Conservation (phyloP, 1,140 invertebrate species). For the Arctopsyche grandis region DNA sequence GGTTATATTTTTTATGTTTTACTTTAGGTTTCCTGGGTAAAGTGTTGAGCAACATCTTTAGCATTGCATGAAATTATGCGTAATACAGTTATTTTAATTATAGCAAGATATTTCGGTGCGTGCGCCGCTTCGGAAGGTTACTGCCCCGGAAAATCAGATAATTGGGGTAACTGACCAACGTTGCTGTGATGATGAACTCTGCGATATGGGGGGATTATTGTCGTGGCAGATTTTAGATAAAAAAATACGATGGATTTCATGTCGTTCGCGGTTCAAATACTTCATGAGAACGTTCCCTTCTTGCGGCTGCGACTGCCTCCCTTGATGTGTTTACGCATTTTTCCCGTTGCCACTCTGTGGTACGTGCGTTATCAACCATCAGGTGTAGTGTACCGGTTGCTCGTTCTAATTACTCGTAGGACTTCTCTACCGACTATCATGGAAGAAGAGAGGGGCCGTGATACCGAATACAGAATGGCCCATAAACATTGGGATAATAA, state of each 20-base stretch:
- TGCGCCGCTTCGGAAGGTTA: slow-evolving; percentile 1
- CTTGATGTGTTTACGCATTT: not conserved
- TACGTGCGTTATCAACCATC: slow-evolving; percentile 49
- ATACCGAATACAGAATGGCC: too few relatives aligned
- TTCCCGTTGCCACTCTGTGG: slow-evolving; percentile 8
- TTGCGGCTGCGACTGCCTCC: too few relatives aligned
- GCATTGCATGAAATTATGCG: too few relatives aligned
- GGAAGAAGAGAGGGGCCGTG: not conserved
- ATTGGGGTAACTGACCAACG: slow-evolving; percentile 39
- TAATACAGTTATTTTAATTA: not conserved
- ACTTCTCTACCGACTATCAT: not conserved
- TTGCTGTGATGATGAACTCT: not conserved
- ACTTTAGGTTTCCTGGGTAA: too few relatives aligned
- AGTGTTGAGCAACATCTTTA: too few relatives aligned
- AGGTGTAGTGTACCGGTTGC: slow-evolving; percentile 42
- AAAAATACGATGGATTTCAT: not conserved
- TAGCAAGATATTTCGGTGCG: slow-evolving; percentile 7
- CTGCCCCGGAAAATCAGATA: slow-evolving; percentile 29
- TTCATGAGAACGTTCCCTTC: too few relatives aligned
- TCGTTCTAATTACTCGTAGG: slow-evolving; percentile 46
- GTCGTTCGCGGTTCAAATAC: too few relatives aligned
- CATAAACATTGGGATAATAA: too few relatives aligned
- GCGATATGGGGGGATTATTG: not conserved
- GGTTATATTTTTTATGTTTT: too few relatives aligned
- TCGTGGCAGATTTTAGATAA: not conserved